phyloP scores from a whole-genome alignment of 2,888 invertebrate species.

The Eilema griseolum region DNA sequence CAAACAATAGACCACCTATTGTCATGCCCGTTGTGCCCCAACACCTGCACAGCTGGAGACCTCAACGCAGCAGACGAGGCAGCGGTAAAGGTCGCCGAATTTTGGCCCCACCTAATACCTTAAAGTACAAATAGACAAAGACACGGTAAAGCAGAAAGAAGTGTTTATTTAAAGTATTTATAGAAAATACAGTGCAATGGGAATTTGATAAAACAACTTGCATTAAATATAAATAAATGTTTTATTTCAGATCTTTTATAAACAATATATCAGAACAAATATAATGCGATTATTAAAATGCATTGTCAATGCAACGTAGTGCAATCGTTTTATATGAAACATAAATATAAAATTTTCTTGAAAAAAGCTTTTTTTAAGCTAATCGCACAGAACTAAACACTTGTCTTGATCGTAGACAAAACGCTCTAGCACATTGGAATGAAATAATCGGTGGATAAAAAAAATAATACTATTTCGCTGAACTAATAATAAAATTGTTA shows the following conservation, averaged over 20 bases:
- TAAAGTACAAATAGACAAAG: too few relatives aligned
- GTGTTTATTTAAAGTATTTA: too few relatives aligned
- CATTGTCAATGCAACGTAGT: conserved; percentile 69
- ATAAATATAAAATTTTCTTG: conserved; percentile 43
- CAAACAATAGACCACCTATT: too few relatives aligned
- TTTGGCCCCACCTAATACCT: too few relatives aligned
- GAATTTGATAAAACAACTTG: conserved; percentile 27
- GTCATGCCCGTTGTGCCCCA: too few relatives aligned
- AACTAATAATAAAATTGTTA: conserved; percentile 34
- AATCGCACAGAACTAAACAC: conserved; percentile 63
- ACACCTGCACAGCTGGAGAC: too few relatives aligned
- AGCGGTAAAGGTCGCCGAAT: too few relatives aligned
- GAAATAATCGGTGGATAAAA: conserved; percentile 62
- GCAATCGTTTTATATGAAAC: conserved; percentile 55
- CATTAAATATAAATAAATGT: conserved; percentile 50
- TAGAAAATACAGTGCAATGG: too few relatives aligned
- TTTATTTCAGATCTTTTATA: conserved; percentile 78
- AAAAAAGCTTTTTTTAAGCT: conserved; percentile 42
- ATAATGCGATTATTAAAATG: conserved; percentile 69
- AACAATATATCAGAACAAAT: conserved; percentile 60
- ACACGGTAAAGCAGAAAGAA: too few relatives aligned
- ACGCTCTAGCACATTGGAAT: conserved; percentile 59
- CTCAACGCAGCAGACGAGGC: too few relatives aligned
- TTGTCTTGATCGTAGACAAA: conserved; percentile 44
- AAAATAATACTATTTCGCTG: conserved; percentile 42